These are phyloP conservation scores for Esox niger DNA, from an alignment of 2,113 vertebrate species.

Conservation along the genomic window DNA sequence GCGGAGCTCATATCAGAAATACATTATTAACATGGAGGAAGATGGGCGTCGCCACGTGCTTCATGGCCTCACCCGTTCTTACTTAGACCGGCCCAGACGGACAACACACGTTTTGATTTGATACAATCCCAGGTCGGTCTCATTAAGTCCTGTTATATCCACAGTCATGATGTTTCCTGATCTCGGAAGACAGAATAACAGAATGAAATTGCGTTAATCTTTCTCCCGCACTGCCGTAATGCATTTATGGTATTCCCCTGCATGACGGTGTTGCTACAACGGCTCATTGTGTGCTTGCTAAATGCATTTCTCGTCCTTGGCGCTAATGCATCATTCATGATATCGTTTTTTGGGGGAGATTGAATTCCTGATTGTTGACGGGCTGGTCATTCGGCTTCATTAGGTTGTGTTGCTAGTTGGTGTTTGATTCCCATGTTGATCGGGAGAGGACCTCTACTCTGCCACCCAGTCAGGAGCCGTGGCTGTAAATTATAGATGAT, in stretches of 20 bases:
- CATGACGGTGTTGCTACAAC: conserved; percentile 65
- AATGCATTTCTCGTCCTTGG: conserved; percentile 55
- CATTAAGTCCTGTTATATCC: conserved; percentile 27
- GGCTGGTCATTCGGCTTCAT: not conserved
- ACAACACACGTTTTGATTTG: not conserved
- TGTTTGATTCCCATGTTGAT: conserved; percentile 42
- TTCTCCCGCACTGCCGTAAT: conserved; percentile 50
- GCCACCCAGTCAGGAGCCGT: not conserved
- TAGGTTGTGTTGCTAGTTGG: conserved; percentile 15
- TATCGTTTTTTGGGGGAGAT: conserved; percentile 65
- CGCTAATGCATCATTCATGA: conserved; percentile 71
- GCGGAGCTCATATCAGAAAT: conserved; percentile 71
- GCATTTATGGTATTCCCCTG: conserved; percentile 34
- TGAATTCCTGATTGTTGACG: conserved; percentile 65
- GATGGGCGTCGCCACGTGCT: conserved; percentile 35
- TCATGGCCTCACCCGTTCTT: conserved; percentile 19
- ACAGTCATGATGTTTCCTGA: conserved; percentile 21
- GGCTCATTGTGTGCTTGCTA: conserved; percentile 65
- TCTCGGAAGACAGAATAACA: conserved; percentile 40
- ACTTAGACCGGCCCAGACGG: conserved; percentile 6
- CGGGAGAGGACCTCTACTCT: conserved; percentile 6
- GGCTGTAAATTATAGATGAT: conserved; percentile 22
- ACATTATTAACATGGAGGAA: conserved; percentile 70
- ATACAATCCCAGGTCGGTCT: not conserved
- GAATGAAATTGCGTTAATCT: conserved; percentile 51